A percentile compares a stretch with the other conserved stretches of the same genome.
These are phyloP conservation scores for Peromyscus californicus DNA, from an alignment of 2,113 vertebrate genomes.

Conservation along the genomic window DNA sequence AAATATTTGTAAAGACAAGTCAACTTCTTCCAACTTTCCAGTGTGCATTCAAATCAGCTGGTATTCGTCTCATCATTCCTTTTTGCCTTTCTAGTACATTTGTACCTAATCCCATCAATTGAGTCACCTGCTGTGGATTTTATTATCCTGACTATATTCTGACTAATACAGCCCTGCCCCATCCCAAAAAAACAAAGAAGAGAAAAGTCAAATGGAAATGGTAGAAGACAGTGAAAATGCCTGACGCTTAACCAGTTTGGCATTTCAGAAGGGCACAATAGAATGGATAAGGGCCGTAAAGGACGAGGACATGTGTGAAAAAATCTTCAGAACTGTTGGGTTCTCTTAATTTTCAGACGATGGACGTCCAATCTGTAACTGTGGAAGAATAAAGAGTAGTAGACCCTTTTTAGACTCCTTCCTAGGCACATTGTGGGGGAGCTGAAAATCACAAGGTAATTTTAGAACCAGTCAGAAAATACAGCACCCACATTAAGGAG, in stretches of 20 bases:
- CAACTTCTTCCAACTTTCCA: background rate
- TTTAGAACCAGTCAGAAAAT: constrained; percentile 6
- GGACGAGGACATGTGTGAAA: background rate
- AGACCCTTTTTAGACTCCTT: background rate
- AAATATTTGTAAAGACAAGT: background rate
- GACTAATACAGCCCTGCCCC: background rate
- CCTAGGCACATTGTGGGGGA: background rate
- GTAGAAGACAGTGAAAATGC: background rate
- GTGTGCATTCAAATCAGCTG: background rate
- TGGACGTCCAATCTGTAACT: background rate
- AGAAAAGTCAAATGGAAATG: background rate
- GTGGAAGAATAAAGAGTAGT: background rate
- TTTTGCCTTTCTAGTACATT: background rate
- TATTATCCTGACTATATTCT: background rate
- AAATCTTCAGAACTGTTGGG: background rate
- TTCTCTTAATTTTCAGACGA: background rate
- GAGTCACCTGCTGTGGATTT: background rate
- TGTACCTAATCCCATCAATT: background rate
- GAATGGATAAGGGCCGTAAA: background rate
- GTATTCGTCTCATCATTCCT: background rate
- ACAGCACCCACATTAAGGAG: background rate
- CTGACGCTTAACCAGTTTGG: background rate
- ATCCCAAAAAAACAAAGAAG: background rate
- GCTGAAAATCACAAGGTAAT: background rate
- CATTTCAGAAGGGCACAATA: background rate